Evolutionary conservation across 2,113 vertebrate genomes (phyloP).

Genomic region (Osmerus eperlanus): DNA sequence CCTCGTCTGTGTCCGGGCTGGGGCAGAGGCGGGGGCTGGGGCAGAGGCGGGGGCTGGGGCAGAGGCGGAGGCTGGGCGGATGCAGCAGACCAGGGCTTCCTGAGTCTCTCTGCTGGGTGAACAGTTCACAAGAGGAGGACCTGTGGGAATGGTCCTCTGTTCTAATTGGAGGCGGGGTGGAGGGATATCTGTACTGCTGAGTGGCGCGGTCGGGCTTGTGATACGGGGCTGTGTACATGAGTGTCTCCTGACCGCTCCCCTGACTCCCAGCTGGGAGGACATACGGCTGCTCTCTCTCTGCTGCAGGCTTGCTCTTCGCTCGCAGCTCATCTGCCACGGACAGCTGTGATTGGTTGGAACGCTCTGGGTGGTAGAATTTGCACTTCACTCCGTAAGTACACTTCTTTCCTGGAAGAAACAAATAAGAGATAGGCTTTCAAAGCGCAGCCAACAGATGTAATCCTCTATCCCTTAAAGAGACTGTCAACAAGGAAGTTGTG

Average conservation of each 20-base stretch:
- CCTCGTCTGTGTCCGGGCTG: conserved; percentile 49
- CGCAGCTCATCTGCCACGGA: conserved; percentile 85
- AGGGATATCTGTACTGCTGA: conserved; percentile 1
- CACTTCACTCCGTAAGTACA: conserved; percentile 91
- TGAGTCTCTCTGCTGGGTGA: conserved; percentile 27
- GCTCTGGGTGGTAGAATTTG: conserved; percentile 87
- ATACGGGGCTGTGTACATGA: neutral
- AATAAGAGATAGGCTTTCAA: neutral
- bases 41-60: conserved; percentile 24
- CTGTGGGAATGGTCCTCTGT: conserved; percentile 36
- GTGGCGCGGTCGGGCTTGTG: conserved; percentile 15
- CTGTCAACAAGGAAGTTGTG: conserved; percentile 8
- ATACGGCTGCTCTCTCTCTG: conserved; percentile 45
- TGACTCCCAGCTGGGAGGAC: fast-evolving
- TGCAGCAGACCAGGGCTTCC: conserved; percentile 15
- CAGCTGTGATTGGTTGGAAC: conserved; percentile 73
- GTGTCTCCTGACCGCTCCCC: conserved; percentile 9
- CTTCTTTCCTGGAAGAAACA: conserved; percentile 77
- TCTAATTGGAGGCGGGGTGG: conserved; percentile 13
- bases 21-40: conserved; percentile 27
- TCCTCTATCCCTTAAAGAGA: neutral
- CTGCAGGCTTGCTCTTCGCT: conserved; percentile 65
- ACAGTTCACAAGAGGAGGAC: conserved; percentile 39
- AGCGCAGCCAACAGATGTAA: neutral
- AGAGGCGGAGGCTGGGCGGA: conserved; percentile 24